A percentile compares a stretch with the other conserved stretches of the same genome.
These are phyloP conservation scores for Syrmaticus mikado DNA, from an alignment of 2,113 vertebrate genomes.

Conservation along the genomic window DNA sequence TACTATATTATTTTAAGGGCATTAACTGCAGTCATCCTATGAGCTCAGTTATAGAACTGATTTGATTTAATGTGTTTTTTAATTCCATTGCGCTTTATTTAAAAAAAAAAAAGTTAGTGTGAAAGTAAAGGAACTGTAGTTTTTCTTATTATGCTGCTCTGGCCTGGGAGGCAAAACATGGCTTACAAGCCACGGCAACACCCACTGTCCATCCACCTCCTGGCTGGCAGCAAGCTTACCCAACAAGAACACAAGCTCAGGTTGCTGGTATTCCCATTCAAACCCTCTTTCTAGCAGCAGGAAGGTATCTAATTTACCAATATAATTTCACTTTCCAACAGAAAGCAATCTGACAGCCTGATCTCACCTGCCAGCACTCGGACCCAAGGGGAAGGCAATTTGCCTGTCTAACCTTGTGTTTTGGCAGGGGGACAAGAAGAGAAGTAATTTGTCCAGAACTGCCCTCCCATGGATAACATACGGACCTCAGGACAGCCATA, in stretches of 20 bases:
- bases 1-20: conserved; percentile 71
- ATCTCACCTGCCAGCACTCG: not conserved
- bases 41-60: conserved; percentile 28
- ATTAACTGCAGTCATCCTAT: conserved; percentile 45
- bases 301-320: not conserved
- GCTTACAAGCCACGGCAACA: not conserved
- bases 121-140: not conserved
- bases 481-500: not conserved
- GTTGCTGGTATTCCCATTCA: not conserved
- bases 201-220: not conserved
- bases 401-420: not conserved
- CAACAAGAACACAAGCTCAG: not conserved
- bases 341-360: conserved; percentile 3
- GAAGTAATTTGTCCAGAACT: not conserved
- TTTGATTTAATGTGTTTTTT: conserved; percentile 23
- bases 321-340: not conserved
- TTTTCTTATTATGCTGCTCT: not conserved
- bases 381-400: not conserved
- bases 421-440: not conserved
- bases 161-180: not conserved
- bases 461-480: not conserved
- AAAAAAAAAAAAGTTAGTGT: not conserved
- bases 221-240: not conserved
- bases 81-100: too few relatives aligned
- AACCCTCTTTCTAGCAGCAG: not conserved